Evolutionary conservation across 1,140 invertebrate genomes (phyloP), one percentile per base, ranked within the genome.

Genomic region (Leucophenga varia): DNA sequence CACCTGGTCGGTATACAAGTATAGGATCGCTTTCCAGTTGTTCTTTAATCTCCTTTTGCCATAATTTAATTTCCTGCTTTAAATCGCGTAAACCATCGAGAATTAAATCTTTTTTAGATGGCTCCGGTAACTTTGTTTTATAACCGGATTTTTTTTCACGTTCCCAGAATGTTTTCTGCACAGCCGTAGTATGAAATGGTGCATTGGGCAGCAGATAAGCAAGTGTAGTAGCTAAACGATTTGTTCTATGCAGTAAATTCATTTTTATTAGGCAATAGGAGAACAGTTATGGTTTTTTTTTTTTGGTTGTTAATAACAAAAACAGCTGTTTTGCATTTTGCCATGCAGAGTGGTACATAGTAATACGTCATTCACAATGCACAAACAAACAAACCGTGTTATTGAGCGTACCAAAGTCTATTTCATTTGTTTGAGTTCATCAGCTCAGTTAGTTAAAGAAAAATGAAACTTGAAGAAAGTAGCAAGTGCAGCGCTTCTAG

Each of bases 11-110:
- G 46, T 78, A 81, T 38, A 80, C 53, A 3, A 83, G 32, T 14
- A 82, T 59, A 0, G 85, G 86, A 77, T 90, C 85, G 22, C 61
- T 68, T 55, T 79, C 73, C 4, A 86, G 71, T 36, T 75, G 70
- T 39, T 90, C 85, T 54, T 82, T 84, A 0, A 86, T 57, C 81
- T 94, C 91, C 50, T 86, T 64, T 28, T 75, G 77, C 73, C 84
- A 86, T 20, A 89, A 43, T 44, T 79, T 78, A 0, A 86, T 77
- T 78, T 93, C 88, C 13, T 78, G 40, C 61, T 84, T 83, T 0
- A 92, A 55, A 52, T 84, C 79, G 44, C 81, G 80, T 1, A 86
- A 74, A 3, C 87, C 88, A 45, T 81, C 63, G 8, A 78, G 57
- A 41, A 85, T 80, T 39, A 81, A 59, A 31, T 79, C 72, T 43